Percentiles rank a stretch among this genome's conserved stretches.
These are phyloP conservation scores for Ivindomyrus marchei DNA, from an alignment of 2,113 vertebrate species.

Conservation along the genomic window DNA sequence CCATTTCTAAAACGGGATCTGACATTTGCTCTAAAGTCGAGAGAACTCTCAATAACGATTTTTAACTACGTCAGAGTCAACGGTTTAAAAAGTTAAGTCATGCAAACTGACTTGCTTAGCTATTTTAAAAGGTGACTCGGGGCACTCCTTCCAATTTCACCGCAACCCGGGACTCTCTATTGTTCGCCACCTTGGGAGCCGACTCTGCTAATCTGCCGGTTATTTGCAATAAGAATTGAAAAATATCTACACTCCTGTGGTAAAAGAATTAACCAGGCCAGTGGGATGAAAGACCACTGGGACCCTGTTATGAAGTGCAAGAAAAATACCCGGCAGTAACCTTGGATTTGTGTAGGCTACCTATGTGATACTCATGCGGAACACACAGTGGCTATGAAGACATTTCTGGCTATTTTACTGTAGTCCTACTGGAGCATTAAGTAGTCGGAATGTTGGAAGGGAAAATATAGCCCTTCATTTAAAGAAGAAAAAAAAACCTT, in stretches of 20 bases:
- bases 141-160: conserved; percentile 44
- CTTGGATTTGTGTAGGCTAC: not conserved
- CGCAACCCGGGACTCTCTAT: conserved; percentile 62
- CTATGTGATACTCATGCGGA: not conserved
- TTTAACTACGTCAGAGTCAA: not conserved
- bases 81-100: conserved; percentile 23
- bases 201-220: conserved; percentile 60
- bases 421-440: not conserved
- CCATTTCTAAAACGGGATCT: not conserved
- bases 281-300: conserved; percentile 31
- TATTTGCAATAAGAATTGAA: conserved; percentile 55
- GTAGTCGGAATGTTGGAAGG: not conserved
- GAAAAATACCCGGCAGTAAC: not conserved
- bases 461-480: not conserved
- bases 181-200: conserved; percentile 60
- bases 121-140: conserved; percentile 47
- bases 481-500: not conserved
- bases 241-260: conserved; percentile 47
- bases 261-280: conserved; percentile 35
- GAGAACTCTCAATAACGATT: not conserved
- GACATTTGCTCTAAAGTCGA: conserved; percentile 3
- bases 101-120: conserved; percentile 43
- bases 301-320: conserved; percentile 27
- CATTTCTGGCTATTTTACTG: not conserved
- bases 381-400: not conserved